phyloP scores from a whole-genome alignment of 2,113 vertebrate species.

The Platichthys flesus region DNA sequence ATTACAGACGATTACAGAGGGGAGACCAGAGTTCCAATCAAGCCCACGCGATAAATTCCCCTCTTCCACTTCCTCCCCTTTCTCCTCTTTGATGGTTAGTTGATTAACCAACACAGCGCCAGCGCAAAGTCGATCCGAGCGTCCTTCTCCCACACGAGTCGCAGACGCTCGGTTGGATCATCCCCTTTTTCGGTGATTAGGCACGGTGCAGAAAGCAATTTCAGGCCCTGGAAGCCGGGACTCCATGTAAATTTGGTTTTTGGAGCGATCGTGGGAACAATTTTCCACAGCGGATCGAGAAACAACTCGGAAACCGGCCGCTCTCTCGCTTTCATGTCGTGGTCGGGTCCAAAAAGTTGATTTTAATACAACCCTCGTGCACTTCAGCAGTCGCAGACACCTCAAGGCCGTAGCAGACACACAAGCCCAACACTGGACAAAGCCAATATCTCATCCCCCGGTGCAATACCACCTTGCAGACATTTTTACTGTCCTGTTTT shows the following conservation, averaged over 20 bases:
- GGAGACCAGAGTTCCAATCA: slow-evolving; percentile 64
- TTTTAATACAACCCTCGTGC: slow-evolving; percentile 49
- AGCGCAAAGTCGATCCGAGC: slow-evolving; percentile 66
- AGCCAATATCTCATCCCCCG: slow-evolving; percentile 45
- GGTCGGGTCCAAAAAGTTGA: slow-evolving; percentile 47
- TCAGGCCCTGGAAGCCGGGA: slow-evolving; percentile 37
- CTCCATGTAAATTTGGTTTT: slow-evolving; percentile 56
- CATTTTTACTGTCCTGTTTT: slow-evolving; percentile 74
- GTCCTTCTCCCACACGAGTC: slow-evolving; percentile 63
- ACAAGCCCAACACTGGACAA: slow-evolving; percentile 27
- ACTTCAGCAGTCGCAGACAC: slow-evolving; percentile 31
- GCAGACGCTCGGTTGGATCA: slow-evolving; percentile 58
- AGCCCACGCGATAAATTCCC: slow-evolving; percentile 59
- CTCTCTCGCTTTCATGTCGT: slow-evolving; percentile 50
- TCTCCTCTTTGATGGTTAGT: slow-evolving; percentile 68
- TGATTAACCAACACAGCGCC: slow-evolving; percentile 69
- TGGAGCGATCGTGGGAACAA: slow-evolving; percentile 22
- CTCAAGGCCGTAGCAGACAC: slow-evolving; percentile 19
- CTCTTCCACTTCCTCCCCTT: slow-evolving; percentile 34
- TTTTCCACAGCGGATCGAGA: too few species aligned
- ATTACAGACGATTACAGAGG: slow-evolving; percentile 68
- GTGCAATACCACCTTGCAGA: slow-evolving; percentile 55
- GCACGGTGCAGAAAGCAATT: slow-evolving; percentile 46
- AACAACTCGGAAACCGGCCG: background rate
- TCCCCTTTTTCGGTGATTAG: slow-evolving; percentile 72